Base-by-base conservation (phyloP, 2,888 invertebrate species). In the Leuctra nigra region DNA sequence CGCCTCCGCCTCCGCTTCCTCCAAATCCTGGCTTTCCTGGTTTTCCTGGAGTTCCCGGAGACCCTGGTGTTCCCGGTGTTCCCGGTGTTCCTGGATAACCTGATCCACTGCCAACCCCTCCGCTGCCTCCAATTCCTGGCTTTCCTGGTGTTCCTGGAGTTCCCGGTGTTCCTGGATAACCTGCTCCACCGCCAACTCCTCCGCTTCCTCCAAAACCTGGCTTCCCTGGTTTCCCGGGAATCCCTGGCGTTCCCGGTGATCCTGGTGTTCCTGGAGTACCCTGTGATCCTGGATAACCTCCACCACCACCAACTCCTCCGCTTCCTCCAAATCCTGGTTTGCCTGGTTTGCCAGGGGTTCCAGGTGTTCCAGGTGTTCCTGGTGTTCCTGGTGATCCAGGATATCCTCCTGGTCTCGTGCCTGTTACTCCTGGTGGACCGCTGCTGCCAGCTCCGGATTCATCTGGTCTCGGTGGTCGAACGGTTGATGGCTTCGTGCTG, bases 321-420 rank as follows among this genome's bases (percentile, higher is more conserved):
- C n/a, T 29, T 53, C 53, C 58, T 35, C 54, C 46, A n/a, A 11
- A 2, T 22, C 53, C 54, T 14, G 54, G 56, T 9, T 41, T 36
- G 41, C 63, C 63, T 16, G 67, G 64, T 7, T 39, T 35, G 29
- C 59, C 61, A 4, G 63, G 64, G 3, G 47, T 38, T 18, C 63
- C 57, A 16, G 62, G 63, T 20, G 36, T 41, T 44, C 62, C 66
- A n/a, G 71, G 74, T 1, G 70, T 68, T 46, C 71, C 70, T 16
- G 69, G 65, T 2, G 63, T 53, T 4, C 62, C 62, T 11, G 64
- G 63, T 4, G 44, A n/a, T 14, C 59, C 62, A 4, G 66, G 63
- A 1, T 61, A 62, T 70, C 70, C 54, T 68, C 72, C 57, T 13
- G 59, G 58, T 67, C 18, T 44, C 53, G 24, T 29, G 13, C 41